Percentiles rank a stretch among this genome's conserved stretches.
These are phyloP conservation scores for Ceyx erithaca DNA, from an alignment of 2,797 vertebrate genomes.

Conservation along the genomic window DNA sequence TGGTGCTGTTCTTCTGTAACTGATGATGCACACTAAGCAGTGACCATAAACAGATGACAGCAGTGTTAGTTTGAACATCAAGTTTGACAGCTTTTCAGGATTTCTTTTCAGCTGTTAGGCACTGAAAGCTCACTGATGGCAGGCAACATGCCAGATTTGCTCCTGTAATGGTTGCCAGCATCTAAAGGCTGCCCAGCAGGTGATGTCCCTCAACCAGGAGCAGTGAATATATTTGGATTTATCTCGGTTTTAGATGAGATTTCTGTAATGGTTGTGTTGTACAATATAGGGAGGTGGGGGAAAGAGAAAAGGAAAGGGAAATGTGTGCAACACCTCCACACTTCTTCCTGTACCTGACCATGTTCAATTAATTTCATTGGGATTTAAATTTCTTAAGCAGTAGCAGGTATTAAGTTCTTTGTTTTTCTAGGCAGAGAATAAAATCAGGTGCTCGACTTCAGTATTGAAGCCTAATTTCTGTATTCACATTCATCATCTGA, in stretches of 20 bases:
- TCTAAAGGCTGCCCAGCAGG: not conserved
- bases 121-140: not conserved
- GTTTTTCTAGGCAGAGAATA: not conserved
- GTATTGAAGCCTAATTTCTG: not conserved
- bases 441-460: not conserved
- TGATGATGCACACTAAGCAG: not conserved
- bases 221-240: not conserved
- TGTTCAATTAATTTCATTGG: fast-evolving
- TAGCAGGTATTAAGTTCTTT: not conserved
- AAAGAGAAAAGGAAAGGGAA: not conserved
- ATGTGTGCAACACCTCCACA: not conserved
- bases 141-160: not conserved
- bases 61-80: not conserved
- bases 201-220: not conserved
- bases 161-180: not conserved
- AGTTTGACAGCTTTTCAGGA: not conserved
- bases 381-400: slow-evolving; percentile 10
- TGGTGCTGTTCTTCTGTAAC: not conserved
- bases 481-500: not conserved
- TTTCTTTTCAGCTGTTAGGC: not conserved
- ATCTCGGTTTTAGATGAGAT: not conserved
- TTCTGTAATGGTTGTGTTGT: not conserved
- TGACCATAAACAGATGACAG: not conserved
- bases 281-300: not conserved
- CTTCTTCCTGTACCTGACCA: not conserved